Conservation (phyloP, 2,888 invertebrate genomes). For the Mythimna loreyi region DNA sequence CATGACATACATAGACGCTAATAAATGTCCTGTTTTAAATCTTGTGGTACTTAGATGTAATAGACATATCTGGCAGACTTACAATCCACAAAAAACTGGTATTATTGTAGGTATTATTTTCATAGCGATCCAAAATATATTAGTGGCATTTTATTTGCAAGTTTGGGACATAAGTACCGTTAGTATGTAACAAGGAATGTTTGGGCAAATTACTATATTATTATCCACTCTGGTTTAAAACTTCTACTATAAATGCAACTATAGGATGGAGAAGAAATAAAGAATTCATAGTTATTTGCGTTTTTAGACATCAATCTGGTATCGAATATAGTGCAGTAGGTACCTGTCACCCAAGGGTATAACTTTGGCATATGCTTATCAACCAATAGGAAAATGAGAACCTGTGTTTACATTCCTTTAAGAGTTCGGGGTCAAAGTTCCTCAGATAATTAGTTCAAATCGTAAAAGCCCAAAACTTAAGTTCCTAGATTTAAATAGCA, state of each 20-base stretch:
- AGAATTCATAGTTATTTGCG: not conserved
- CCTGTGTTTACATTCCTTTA: too few species aligned
- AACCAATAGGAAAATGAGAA: too few species aligned
- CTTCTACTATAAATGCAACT: conserved; percentile 24
- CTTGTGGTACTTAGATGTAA: not conserved
- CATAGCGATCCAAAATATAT: conserved; percentile 7
- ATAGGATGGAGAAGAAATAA: conserved; percentile 19
- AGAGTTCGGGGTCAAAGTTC: too few species aligned
- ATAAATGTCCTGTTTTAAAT: not conserved
- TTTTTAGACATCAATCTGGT: not conserved
- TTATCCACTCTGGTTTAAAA: conserved; percentile 13
- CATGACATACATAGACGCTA: too few species aligned
- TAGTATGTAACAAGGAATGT: conserved; percentile 49
- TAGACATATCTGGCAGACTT: not conserved
- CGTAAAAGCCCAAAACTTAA: too few species aligned
- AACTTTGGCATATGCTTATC: too few species aligned
- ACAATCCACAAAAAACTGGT: not conserved
- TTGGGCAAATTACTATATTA: conserved; percentile 3
- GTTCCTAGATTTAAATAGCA: too few species aligned
- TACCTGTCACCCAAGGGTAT: too few species aligned
- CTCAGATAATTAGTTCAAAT: too few species aligned
- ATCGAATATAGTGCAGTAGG: too few species aligned
- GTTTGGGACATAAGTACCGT: conserved; percentile 1
- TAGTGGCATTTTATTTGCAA: conserved; percentile 36
- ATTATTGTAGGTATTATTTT: too few species aligned